Percentiles rank a stretch among this genome's conserved stretches.
Evolutionary conservation across 1,140 invertebrate species (phyloP).

Genomic region (Achroia grisella): DNA sequence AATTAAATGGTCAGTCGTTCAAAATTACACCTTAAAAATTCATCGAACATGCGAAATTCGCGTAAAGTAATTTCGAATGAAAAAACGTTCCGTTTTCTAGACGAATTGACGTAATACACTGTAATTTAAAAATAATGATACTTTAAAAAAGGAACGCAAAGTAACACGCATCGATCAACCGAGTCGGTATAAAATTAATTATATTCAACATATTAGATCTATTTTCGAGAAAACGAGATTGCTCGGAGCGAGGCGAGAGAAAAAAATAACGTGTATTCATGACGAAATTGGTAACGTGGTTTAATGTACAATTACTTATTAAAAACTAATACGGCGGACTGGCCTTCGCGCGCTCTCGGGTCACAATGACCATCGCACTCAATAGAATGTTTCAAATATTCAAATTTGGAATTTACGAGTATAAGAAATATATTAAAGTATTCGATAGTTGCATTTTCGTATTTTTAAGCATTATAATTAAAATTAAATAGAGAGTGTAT

Average conservation of each 20-base stretch:
- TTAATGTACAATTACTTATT: slow-evolving; percentile 63
- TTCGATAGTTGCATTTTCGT: no score
- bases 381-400: slow-evolving; percentile 18
- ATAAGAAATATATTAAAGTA: no score
- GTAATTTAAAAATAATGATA: slow-evolving; percentile 65
- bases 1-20: neutral
- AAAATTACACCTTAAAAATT: slow-evolving; percentile 30
- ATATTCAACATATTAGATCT: slow-evolving; percentile 66
- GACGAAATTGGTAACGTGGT: slow-evolving; percentile 54
- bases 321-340: slow-evolving; percentile 47
- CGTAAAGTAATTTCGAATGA: slow-evolving; percentile 37
- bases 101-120: slow-evolving; percentile 55
- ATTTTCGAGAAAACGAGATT: slow-evolving; percentile 68
- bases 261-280: slow-evolving; percentile 54
- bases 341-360: slow-evolving; percentile 33
- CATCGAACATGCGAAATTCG: slow-evolving; percentile 42
- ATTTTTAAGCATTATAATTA: no score
- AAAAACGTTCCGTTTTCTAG: slow-evolving; percentile 46
- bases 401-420: slow-evolving; percentile 17
- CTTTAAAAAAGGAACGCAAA: slow-evolving; percentile 29
- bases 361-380: slow-evolving; percentile 26
- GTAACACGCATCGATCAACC: slow-evolving; percentile 63
- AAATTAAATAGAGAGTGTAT: no score
- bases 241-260: slow-evolving; percentile 38
- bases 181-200: slow-evolving; percentile 59